Evolutionary conservation across 2,797 vertebrate species (phyloP).

Genomic region (Gallinago nigripennis): DNA sequence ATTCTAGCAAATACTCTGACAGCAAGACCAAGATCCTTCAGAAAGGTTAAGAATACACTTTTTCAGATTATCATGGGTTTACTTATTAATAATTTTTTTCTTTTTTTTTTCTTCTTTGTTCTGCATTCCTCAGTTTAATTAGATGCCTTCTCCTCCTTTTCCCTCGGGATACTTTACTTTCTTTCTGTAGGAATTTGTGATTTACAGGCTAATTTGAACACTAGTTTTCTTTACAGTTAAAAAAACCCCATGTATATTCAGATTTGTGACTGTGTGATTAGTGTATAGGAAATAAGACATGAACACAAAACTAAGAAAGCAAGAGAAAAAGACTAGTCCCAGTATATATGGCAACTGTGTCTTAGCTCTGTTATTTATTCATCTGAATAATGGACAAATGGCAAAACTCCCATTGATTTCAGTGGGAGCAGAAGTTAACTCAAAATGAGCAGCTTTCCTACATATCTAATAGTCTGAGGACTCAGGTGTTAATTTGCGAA

Average conservation of each 20-base stretch:
- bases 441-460: slow-evolving; percentile 46
- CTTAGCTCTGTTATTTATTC: slow-evolving; percentile 12
- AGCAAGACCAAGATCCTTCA: background rate
- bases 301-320: background rate
- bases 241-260: background rate
- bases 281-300: background rate
- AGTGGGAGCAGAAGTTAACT: slow-evolving; percentile 37
- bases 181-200: background rate
- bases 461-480: slow-evolving; percentile 35
- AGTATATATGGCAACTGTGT: background rate
- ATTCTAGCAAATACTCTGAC: background rate
- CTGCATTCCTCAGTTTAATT: background rate
- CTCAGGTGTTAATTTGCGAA: slow-evolving; percentile 57
- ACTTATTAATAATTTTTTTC: background rate
- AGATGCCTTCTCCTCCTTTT: background rate
- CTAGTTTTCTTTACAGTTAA: background rate
- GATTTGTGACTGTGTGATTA: background rate
- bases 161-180: background rate
- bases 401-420: slow-evolving; percentile 35
- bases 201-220: slow-evolving; percentile 2
- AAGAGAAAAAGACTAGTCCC: background rate
- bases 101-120: background rate
- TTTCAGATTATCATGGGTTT: background rate
- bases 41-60: background rate
- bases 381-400: slow-evolving; percentile 31